Evolutionary conservation across 2,113 vertebrate genomes (phyloP), one percentile per base, ranked within the genome.

Genomic region (Paraplagusia blochii): DNA sequence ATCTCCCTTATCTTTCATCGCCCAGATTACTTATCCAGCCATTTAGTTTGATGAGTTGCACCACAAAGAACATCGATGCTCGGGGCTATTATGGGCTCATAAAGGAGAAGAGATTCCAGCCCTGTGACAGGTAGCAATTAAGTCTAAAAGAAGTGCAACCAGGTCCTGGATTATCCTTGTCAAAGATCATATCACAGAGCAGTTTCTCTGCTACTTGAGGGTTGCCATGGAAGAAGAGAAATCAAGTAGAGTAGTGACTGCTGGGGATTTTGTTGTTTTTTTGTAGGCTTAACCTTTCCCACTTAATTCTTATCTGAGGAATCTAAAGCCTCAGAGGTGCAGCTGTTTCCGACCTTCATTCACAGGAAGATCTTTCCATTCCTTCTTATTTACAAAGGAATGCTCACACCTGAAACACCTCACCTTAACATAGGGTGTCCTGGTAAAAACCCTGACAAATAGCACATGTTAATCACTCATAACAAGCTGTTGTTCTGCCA

Each of bases 71-170:
- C 75, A 85, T 63, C 74, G 58, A 75, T 62, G 80, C 76, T 79
- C 58, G 71, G 60, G 72, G 83, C 79, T 68, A 53, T 83, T 73
- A 66, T 58, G 54, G 5, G 44, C 18, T 68, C 58, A 60, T 81
- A 72, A 83, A 71, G 76, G 59, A 62, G n/a, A 33, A 48, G 58
- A 77, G 82, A 86, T 87, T 86, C 83, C 82, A 76, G 53, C 53
- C 58, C 58, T 67, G 60, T 81, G 83, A 84, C 82, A 86, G 83
- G 79, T 78, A 76, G 78, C 82, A 82, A 88, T 90, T 88, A 87
- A 69, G 59, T 71, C 56, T 80, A 77, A 58, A 80, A 74, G 72
- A 82, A 60, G 66, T 76, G 75, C 79, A 82, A 85, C 80, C 79
- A 83, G 60, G 56, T 51, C 56, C 56, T 60, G 71, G 79, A 75